phyloP scores from a whole-genome alignment of 1,140 invertebrate species.

The Calosoma granatense region DNA sequence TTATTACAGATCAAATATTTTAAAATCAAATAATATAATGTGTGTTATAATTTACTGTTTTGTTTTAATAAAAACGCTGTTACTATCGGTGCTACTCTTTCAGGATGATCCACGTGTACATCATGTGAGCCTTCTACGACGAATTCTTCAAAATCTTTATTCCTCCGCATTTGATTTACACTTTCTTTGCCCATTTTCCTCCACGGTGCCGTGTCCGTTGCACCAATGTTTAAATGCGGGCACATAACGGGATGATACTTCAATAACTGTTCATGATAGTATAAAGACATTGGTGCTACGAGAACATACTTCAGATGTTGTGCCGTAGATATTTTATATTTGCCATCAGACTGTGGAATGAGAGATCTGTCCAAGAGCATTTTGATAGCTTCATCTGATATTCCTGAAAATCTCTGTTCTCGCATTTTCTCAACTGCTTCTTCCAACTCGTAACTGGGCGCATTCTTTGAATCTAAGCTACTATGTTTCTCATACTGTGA shows the following conservation, averaged over 20 bases:
- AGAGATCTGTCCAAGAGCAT: constrained; percentile 36
- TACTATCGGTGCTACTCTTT: constrained; percentile 37
- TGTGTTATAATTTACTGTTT: constrained; percentile 22
- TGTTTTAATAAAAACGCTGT: constrained; percentile 32
- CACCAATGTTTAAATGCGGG: constrained; percentile 24
- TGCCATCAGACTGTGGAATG: constrained; percentile 23
- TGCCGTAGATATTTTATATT: constrained; percentile 19
- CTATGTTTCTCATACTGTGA: neutral
- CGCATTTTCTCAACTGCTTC: neutral
- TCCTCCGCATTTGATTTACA: neutral
- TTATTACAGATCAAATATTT: too few species aligned
- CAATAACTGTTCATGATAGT: constrained; percentile 14
- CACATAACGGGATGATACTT: constrained; percentile 14
- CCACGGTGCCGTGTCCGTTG: neutral
- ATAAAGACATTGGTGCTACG: neutral
- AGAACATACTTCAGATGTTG: constrained; percentile 18
- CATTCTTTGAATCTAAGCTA: too few species aligned
- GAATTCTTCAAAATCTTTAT: neutral
- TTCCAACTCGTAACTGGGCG: neutral
- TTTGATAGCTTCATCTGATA: constrained; percentile 36
- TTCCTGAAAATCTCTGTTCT: constrained; percentile 17
- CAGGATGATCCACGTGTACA: constrained; percentile 49
- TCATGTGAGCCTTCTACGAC: constrained; percentile 49
- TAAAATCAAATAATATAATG: too few species aligned
- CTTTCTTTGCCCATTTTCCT: neutral